Evolutionary conservation across 2,888 invertebrate species (phyloP), one percentile per base, ranked within the genome.

Genomic region (Dicyrtoma fusca): DNA sequence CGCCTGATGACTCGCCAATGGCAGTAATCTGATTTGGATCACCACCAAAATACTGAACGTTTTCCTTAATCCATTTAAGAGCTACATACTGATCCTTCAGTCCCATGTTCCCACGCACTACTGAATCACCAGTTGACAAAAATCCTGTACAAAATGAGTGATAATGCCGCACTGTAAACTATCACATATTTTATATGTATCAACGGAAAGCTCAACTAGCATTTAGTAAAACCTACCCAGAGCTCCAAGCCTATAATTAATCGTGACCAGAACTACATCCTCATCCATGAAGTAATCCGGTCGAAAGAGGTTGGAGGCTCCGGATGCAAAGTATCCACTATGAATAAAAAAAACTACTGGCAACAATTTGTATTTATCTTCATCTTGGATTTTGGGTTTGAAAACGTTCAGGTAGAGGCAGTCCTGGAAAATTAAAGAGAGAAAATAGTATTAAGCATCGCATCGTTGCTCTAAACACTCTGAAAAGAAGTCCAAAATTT

Each of bases 211-310:
- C n/a, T n/a, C n/a, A n/a, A 11, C 45, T 45, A 45, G 45, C 45
- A 13, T 10, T 45, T 11, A 10, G 13, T 13, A 45, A 45, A 11
- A 13, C 45, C 4, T 5, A 23, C 57, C 57, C 19, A 57, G 23
- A 5, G 23, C 57, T 57, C 57, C 57, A 11, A 57, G 14, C 14
- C 57, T 19, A 17, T 57, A 57, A 57, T 57, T 57, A 23, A 23
- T 21, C 11, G 57, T 3, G 13, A 57, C 57, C 4, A 21, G 3
- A 17, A 57, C 57, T 21, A 57, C 57, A 21, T 57, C 57, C 57
- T 57, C 57, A 21, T 57, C 57, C 57, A 57, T 57, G 23, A 57
- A 57, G 11, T 57, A 57, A 19, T 19, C 17, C 13, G 57, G 57
- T 14, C 23, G 21, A 57, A 57, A 57, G 4, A 21, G 19, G 21